Evolutionary conservation across 1,140 invertebrate species (phyloP), one percentile per base, ranked within the genome.

Genomic region (Carposina sasakii): DNA sequence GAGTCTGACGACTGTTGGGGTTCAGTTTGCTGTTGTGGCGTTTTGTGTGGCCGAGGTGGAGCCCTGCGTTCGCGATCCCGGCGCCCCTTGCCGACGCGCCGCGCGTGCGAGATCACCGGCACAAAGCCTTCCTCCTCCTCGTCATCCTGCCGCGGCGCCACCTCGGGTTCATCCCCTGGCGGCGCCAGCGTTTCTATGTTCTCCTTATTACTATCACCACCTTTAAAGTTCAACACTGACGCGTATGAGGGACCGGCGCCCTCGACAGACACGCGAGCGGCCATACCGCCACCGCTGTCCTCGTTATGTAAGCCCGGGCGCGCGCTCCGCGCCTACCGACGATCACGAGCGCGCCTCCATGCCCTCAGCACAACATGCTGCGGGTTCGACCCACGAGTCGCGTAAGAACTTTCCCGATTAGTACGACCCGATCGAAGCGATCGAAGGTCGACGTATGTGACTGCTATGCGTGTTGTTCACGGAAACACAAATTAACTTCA

Each of bases 271-370:
- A 87, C 87, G 62, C 81, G 78, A 65, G 79, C 78, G 76, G 78
- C 78, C 76, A 82, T 84, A 56, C 76, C 75, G 65, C 76, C n/a
- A n/a, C n/a, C 58, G 62, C 75, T 67, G 60, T 57, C 62, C 64
- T 60, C 68, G 76, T 81, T 84, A 84, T 81, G 67, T 84, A 81
- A 84, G 75, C 54, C 60, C 71, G 68, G 75, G 79, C 76, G 76
- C 79, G 76, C 76, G 75, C 79, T 79, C 74, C 76, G 76, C 77
- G 76, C 77, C 74, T 64, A 70, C 68, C 67, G 63, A 71, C 68
- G 76, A 81, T 81, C 77, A 84, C 81, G 81, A 84, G 77, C 77
- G 81, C 81, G 81, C 72, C 63, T 71, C 77, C 77, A 81, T 83
- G 68, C 64, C 52, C 70, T 81, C 66, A 81, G 63, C 73, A 78